These are phyloP conservation scores for Glossophaga mutica DNA, from an alignment of 2,797 vertebrate species.

Conservation along the genomic window DNA sequence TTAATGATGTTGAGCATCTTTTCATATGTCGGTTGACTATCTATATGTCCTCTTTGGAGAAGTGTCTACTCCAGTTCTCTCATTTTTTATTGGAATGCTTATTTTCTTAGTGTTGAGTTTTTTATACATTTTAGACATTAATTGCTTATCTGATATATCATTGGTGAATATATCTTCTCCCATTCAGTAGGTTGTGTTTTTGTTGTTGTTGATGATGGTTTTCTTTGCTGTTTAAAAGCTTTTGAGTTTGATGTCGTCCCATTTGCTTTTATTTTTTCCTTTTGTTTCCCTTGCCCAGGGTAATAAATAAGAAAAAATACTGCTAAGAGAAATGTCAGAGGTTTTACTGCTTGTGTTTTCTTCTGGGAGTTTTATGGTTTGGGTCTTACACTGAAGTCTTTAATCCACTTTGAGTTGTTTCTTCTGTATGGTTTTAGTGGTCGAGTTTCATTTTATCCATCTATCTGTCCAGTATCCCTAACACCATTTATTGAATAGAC, in stretches of 20 bases:
- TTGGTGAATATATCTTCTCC: not conserved
- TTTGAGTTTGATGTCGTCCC: not conserved
- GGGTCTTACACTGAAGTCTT: not conserved
- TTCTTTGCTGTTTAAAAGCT: not conserved
- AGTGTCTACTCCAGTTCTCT: not conserved
- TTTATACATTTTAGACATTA: not conserved
- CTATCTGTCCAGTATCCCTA: not conserved
- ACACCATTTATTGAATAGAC: not conserved
- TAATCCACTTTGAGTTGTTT: not conserved
- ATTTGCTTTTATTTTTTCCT: not conserved
- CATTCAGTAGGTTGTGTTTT: not conserved
- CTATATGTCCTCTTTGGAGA: not conserved
- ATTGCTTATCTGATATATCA: not conserved
- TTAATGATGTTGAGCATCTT: not conserved
- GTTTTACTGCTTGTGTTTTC: not conserved
- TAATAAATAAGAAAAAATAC: not conserved
- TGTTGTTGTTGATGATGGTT: not conserved
- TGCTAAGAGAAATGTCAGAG: not conserved
- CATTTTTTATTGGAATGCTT: not conserved
- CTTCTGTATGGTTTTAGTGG: not conserved
- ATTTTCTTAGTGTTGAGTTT: not conserved
- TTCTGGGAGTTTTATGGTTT: not conserved
- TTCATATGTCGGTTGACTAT: not conserved
- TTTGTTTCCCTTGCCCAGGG: not conserved
- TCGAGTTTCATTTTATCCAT: not conserved